Conservation (phyloP, 1,140 invertebrate species). For the Zaprionus inermis region DNA sequence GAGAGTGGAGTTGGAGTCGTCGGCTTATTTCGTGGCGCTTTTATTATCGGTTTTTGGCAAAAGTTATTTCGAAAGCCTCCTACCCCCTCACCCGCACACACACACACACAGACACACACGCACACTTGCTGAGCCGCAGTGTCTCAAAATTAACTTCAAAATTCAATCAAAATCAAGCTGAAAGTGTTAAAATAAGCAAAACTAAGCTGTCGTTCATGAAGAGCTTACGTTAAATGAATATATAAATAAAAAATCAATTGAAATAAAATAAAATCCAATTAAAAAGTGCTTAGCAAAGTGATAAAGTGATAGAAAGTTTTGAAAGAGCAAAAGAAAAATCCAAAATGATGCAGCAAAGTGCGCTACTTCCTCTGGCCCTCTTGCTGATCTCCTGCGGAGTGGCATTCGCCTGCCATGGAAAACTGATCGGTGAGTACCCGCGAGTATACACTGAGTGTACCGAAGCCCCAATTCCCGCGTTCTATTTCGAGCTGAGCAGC, state of each 20-base stretch:
- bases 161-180: slow-evolving; percentile 42
- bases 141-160: slow-evolving; percentile 40
- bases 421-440: slow-evolving; percentile 74
- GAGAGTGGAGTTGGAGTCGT: slow-evolving; percentile 84
- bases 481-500: slow-evolving; percentile 25
- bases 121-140: not conserved
- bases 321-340: slow-evolving; percentile 29
- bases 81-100: not conserved
- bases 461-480: slow-evolving; percentile 42
- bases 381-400: slow-evolving; percentile 66
- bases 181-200: slow-evolving; percentile 43
- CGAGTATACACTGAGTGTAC: not conserved
- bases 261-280: slow-evolving; percentile 23
- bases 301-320: slow-evolving; percentile 32
- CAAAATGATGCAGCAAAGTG: slow-evolving; percentile 69
- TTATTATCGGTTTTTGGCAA: slow-evolving; percentile 70
- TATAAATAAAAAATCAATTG: slow-evolving; percentile 23
- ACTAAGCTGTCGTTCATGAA: slow-evolving; percentile 67
- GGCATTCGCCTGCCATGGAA: slow-evolving; percentile 77
- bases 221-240: slow-evolving; percentile 60
- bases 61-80: slow-evolving; percentile 39
- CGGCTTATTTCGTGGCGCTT: slow-evolving; percentile 69
- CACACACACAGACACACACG: slow-evolving; percentile 1
- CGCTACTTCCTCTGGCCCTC: slow-evolving; percentile 57
- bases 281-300: slow-evolving; percentile 51